A percentile compares a stretch with the other conserved stretches of the same genome.
phyloP scores from a whole-genome alignment of 92 coral and sea anemone species.

The Anthopleura xanthogrammica region DNA sequence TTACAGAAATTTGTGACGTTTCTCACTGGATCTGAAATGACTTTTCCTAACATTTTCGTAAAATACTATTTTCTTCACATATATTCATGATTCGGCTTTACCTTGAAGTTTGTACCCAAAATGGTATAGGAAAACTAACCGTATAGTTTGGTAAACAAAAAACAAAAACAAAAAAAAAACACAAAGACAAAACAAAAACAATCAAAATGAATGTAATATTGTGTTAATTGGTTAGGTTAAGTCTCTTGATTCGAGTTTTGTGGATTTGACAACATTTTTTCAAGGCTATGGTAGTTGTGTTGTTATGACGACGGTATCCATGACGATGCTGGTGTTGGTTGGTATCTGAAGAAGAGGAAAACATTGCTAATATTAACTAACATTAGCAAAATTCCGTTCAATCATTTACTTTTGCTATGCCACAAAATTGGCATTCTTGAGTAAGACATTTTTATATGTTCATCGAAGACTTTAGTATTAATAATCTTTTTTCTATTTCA shows the following conservation, averaged over 20 bases:
- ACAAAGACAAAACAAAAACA: background rate
- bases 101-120: background rate
- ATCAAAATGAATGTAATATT: background rate
- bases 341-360: background rate
- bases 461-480: too few species aligned
- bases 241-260: constrained; percentile 11
- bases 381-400: background rate
- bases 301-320: constrained; percentile 2
- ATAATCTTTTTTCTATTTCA: too few species aligned
- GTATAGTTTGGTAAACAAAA: background rate
- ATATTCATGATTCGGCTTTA: background rate
- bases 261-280: background rate
- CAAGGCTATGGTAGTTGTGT: background rate
- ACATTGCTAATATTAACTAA: background rate
- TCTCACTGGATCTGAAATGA: background rate
- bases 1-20: background rate
- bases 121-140: background rate
- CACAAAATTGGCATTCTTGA: background rate
- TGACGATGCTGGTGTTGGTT: background rate
- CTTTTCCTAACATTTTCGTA: constrained; percentile 5
- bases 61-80: background rate
- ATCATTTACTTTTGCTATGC: too few species aligned
- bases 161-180: background rate
- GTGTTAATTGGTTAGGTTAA: background rate
- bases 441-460: too few species aligned